These are phyloP conservation scores for Mionectes macconnelli DNA, from an alignment of 2,113 vertebrate genomes.

Conservation along the genomic window DNA sequence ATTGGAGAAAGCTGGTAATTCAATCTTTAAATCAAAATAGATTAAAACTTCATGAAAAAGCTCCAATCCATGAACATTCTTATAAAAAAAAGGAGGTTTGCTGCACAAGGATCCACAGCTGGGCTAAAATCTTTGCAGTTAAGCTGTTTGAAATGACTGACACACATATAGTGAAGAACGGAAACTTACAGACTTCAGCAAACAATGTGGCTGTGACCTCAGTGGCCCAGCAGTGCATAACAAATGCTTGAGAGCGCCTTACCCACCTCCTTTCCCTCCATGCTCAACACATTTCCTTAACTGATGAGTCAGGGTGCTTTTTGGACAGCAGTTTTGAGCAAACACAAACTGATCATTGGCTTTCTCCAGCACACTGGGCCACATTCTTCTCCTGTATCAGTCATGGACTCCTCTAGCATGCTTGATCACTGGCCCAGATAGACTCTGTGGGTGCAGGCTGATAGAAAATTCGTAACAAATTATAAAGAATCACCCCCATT, in stretches of 20 bases:
- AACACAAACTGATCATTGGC: neutral
- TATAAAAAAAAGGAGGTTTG: neutral
- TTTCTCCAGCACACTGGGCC: neutral
- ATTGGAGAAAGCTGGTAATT: neutral
- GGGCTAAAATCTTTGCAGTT: neutral
- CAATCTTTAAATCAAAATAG: neutral
- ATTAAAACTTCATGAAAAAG: neutral
- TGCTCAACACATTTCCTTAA: neutral
- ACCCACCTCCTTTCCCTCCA: neutral
- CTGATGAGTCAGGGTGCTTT: neutral
- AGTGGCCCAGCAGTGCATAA: neutral
- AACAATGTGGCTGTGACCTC: neutral
- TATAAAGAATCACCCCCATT: neutral
- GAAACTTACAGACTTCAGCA: conserved; percentile 18
- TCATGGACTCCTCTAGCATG: neutral
- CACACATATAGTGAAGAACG: neutral
- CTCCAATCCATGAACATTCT: neutral
- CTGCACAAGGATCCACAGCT: neutral
- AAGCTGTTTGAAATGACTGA: neutral
- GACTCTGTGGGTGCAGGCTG: neutral
- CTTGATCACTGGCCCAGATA: neutral
- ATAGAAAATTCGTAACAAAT: neutral
- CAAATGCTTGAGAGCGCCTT: neutral
- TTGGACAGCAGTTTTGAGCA: neutral
- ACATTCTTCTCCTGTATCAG: neutral